phyloP scores from a whole-genome alignment of 2,113 vertebrate genomes.

The Zootoca vivipara region DNA sequence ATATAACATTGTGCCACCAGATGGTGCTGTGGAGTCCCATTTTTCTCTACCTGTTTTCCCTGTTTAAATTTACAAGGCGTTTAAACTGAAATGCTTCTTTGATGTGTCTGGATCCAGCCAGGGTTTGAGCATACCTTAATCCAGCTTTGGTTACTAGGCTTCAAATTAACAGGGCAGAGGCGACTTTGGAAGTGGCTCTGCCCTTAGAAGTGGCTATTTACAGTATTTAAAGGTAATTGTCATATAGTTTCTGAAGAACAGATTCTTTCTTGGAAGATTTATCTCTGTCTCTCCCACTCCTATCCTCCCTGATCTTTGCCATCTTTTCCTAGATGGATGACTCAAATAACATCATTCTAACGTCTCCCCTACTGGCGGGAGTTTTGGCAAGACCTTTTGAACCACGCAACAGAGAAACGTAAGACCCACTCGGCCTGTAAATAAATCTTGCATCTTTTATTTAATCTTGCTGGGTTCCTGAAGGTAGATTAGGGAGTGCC shows the following conservation, averaged over 20 bases:
- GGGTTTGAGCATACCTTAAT: too few species aligned
- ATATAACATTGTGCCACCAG: too few species aligned
- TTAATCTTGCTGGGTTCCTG: slow-evolving; percentile 47
- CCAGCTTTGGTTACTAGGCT: background rate
- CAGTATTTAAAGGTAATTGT: background rate
- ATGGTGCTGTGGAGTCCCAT: too few species aligned
- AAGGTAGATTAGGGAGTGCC: slow-evolving; percentile 40
- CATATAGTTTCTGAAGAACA: background rate
- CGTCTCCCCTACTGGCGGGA: slow-evolving; percentile 1
- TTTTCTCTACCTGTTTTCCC: too few species aligned
- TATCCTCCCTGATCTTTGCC: background rate
- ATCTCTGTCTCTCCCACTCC: background rate
- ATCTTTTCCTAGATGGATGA: background rate
- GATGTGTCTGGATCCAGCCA: too few species aligned
- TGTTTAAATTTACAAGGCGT: too few species aligned
- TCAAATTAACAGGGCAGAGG: background rate
- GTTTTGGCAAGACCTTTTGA: slow-evolving; percentile 52
- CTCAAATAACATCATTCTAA: slow-evolving; percentile 35
- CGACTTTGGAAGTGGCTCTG: background rate
- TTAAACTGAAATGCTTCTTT: too few species aligned
- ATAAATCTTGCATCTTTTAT: slow-evolving; percentile 69
- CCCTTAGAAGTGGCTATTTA: background rate
- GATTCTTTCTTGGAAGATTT: slow-evolving; percentile 10
- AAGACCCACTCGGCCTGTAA: slow-evolving; percentile 61
- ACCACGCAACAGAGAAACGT: slow-evolving; percentile 41